Conservation (phyloP, 1,140 invertebrate species). For the Pseudomyrmex dendroicus region DNA sequence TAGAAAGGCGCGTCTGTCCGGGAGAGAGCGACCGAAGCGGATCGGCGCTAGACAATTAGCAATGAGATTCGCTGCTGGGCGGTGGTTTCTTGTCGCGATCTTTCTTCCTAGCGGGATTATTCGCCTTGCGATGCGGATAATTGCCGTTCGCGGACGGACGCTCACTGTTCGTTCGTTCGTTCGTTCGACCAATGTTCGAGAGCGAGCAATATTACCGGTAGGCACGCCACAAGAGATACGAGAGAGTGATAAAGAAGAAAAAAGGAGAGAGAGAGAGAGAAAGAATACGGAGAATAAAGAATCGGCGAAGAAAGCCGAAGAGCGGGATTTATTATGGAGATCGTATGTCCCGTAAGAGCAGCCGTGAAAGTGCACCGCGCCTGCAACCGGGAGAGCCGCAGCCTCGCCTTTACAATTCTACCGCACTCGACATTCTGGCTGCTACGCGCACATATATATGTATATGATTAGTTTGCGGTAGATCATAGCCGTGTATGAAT, state of each 20-base stretch:
- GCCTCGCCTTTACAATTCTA: constrained; percentile 50
- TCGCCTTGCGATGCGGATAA: constrained; percentile 55
- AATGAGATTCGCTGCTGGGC: constrained; percentile 54
- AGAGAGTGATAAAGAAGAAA: no score
- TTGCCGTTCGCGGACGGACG: constrained; percentile 33
- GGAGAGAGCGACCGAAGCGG: constrained; percentile 45
- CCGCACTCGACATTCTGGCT: constrained; percentile 48
- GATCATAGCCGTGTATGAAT: constrained; percentile 54
- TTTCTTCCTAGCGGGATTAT: constrained; percentile 44
- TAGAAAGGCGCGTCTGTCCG: constrained; percentile 15
- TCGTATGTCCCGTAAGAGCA: constrained; percentile 60
- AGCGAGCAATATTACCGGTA: constrained; percentile 55
- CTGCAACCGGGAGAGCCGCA: constrained; percentile 35
- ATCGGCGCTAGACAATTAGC: constrained; percentile 63
- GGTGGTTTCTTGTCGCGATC: constrained; percentile 69
- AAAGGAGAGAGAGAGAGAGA: constrained; percentile 15
- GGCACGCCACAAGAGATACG: constrained; percentile 39
- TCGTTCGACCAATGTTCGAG: constrained; percentile 31
- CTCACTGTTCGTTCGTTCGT: background rate
- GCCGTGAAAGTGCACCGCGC: constrained; percentile 63
- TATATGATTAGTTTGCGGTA: constrained; percentile 49
- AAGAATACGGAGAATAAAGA: constrained; percentile 16
- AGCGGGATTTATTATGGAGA: constrained; percentile 56
- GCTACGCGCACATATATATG: constrained; percentile 17
- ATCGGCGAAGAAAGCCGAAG: constrained; percentile 22